Evolutionary conservation across 2,797 vertebrate genomes (phyloP).

Genomic region (Hybognathus amarus): DNA sequence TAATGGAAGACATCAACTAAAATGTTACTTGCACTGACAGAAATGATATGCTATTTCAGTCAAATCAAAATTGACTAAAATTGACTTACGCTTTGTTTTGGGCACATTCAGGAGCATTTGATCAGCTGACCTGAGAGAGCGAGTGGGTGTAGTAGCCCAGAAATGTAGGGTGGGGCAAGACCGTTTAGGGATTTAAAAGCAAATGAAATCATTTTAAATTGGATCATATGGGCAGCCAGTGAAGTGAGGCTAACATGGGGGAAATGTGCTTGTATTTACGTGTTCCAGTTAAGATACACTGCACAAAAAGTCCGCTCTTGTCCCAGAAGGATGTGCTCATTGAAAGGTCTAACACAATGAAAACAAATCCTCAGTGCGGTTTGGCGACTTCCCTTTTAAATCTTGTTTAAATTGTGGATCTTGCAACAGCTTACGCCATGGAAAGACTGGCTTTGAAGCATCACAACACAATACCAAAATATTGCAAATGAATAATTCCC

Average conservation of each 20-base stretch:
- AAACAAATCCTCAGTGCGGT: constrained; percentile 22
- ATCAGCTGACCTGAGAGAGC: too few relatives aligned
- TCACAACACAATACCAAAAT: constrained; percentile 37
- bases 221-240: background rate
- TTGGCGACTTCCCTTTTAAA: constrained; percentile 24
- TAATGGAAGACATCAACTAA: background rate
- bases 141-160: too few relatives aligned
- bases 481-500: constrained; percentile 26
- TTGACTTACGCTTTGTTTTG: too few relatives aligned
- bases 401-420: constrained; percentile 44
- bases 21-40: background rate
- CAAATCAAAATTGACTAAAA: background rate
- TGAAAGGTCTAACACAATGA: constrained; percentile 30
- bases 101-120: too few relatives aligned
- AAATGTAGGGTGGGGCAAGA: too few relatives aligned
- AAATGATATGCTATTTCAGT: background rate
- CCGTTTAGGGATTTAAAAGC: too few relatives aligned
- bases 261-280: background rate
- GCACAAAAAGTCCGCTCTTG: background rate
- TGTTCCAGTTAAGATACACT: background rate
- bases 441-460: constrained; percentile 45
- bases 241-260: background rate
- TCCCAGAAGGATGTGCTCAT: constrained; percentile 28
- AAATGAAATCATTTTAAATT: background rate
- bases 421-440: constrained; percentile 34